A percentile compares a stretch with the other conserved stretches of the same genome.
These are phyloP conservation scores for Craterocephalus amniculus DNA, from an alignment of 2,797 vertebrate species.

Conservation along the genomic window DNA sequence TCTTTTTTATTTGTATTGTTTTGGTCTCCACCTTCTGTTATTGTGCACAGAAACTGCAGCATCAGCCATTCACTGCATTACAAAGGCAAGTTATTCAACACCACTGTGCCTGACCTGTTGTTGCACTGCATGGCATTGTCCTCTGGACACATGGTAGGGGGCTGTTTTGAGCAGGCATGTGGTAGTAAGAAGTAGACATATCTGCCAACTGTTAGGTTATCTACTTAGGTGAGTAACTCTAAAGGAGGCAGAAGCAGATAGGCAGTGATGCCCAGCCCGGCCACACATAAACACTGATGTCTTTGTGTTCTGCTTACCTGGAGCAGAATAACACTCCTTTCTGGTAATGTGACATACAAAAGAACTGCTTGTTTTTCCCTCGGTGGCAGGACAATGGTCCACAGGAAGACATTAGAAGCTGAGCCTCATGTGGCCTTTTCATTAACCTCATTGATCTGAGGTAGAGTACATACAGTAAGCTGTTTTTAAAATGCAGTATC, in stretches of 20 bases:
- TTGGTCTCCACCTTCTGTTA: constrained; percentile 55
- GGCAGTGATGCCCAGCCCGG: constrained; percentile 27
- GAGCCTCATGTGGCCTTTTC: constrained; percentile 16
- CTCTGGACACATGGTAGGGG: constrained; percentile 55
- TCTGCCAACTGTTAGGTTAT: constrained; percentile 55
- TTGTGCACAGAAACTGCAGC: constrained; percentile 62
- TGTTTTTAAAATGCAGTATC: constrained; percentile 22
- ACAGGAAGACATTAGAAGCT: constrained; percentile 26
- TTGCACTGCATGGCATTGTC: constrained; percentile 65
- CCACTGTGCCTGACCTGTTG: constrained; percentile 56
- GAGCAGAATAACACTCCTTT: constrained; percentile 21
- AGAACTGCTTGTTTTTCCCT: constrained; percentile 32
- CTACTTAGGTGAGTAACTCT: constrained; percentile 30
- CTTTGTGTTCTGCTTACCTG: constrained; percentile 62
- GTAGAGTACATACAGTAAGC: constrained; percentile 10
- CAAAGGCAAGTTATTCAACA: constrained; percentile 78
- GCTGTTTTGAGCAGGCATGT: constrained; percentile 29
- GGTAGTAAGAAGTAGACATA: constrained; percentile 31
- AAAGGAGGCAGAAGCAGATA: constrained; percentile 27
- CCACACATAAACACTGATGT: constrained; percentile 56
- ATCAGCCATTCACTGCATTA: constrained; percentile 70
- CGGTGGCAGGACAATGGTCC: constrained; percentile 26
- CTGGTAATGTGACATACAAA: constrained; percentile 26
- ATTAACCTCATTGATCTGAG: constrained; percentile 33
- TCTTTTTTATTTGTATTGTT: constrained; percentile 8